Base-by-base conservation (phyloP, 2,888 invertebrate genomes). In the Schizaphis graminum region DNA sequence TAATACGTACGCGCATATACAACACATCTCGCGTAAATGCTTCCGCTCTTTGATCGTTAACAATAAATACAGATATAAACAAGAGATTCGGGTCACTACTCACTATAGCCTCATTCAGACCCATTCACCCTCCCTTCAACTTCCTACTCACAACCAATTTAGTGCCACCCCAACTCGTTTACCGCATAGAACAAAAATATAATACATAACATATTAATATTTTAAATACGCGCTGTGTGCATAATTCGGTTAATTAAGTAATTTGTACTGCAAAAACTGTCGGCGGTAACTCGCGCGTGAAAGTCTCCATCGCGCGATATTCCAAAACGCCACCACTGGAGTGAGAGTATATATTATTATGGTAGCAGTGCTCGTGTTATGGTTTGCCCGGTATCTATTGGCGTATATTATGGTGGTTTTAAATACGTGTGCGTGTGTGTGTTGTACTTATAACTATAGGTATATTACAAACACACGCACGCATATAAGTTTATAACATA, bases 191-290 rank as follows among this genome's bases (percentile, higher is more conserved):
- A 35, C 21, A 21, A 21, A 77, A 21, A 77, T 41, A 77, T 77
- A 77, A 77, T 21, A 21, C 35, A 21, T 21, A 77, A 35, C 35
- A 13, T n/a, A n/a, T n/a, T 35, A 7, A 35, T 21, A 3, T n/a
- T 13, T n/a, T 35, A 7, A 21, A 21, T 77, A 77, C 7, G 21
- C 35, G 10, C 35, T 7, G 77, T 77, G 35, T 35, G 77, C 77
- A 21, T 77, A 21, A 26, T 86, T 57, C n/a, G 44, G 61, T 57
- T n/a, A 91, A 91, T 91, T 91, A 57, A 91, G 91, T 91, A 57
- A 91, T 91, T 86, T 47, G 86, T 86, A 86, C 86, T 8, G 47
- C 86, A 77, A 77, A 77, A 91, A 86, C 57, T 47, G 47, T 84
- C 44, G 56, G 85, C 44, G n/a, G 28, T 61, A 86, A 57, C 57